phyloP scores from a whole-genome alignment of 2,888 invertebrate genomes.

The Litoditis marina region DNA sequence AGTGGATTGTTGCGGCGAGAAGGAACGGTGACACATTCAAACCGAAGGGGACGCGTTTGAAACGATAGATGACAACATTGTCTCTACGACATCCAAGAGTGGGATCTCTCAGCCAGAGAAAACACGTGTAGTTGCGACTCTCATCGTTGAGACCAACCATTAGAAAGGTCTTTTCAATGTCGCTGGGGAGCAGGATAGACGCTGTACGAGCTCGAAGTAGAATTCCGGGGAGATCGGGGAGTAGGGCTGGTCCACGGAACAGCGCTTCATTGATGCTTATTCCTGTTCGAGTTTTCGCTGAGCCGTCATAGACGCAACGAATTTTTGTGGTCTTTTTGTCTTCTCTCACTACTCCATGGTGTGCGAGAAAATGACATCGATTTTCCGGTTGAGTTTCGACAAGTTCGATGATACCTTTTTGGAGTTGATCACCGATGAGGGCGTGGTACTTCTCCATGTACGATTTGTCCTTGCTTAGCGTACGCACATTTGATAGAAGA shows the following conservation, averaged over 20 bases:
- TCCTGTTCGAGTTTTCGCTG: constrained; percentile 1
- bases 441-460: constrained; percentile 11
- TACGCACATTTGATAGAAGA: too few species aligned
- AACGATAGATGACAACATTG: not conserved
- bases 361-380: constrained; percentile 16
- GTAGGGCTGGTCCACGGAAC: constrained; percentile 16
- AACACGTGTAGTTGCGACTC: constrained; percentile 17
- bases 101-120: not conserved
- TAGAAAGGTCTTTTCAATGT: constrained; percentile 38
- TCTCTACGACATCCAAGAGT: not conserved
- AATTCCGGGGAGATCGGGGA: constrained; percentile 19
- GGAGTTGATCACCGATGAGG: constrained; percentile 13
- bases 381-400: not conserved
- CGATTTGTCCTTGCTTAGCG: not conserved
- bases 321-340: constrained; percentile 21
- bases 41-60: not conserved
- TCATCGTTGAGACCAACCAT: constrained; percentile 14
- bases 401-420: constrained; percentile 18
- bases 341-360: constrained; percentile 18
- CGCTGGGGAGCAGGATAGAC: constrained; percentile 12
- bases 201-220: constrained; percentile 15
- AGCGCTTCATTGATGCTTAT: constrained; percentile 23
- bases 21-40: not conserved
- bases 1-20: not conserved
- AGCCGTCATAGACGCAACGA: constrained; percentile 25